Evolutionary conservation across 2,888 invertebrate species (phyloP).

Genomic region (Pelosia muscerda): DNA sequence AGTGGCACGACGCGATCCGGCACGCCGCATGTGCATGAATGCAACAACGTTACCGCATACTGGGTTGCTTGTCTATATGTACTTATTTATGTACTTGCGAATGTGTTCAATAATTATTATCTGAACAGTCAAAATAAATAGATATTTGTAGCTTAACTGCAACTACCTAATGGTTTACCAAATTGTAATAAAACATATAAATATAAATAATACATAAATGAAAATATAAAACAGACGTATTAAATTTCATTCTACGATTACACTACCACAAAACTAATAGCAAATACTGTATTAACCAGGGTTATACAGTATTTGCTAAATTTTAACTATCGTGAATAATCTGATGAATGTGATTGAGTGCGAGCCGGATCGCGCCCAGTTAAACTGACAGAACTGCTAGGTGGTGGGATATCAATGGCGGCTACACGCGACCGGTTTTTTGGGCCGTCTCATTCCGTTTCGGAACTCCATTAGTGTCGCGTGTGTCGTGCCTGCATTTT

Average conservation of each 20-base stretch:
- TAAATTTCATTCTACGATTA: background rate
- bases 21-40: slow-evolving; percentile 64
- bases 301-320: background rate
- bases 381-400: slow-evolving; percentile 71
- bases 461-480: slow-evolving; percentile 65
- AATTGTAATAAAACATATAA: background rate
- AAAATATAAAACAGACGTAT: background rate
- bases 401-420: slow-evolving; percentile 70
- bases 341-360: slow-evolving; percentile 39
- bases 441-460: slow-evolving; percentile 65
- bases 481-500: slow-evolving; percentile 51
- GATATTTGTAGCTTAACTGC: background rate
- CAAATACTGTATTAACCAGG: background rate
- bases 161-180: background rate
- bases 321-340: slow-evolving; percentile 17
- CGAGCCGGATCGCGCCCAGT: slow-evolving; percentile 73
- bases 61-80: slow-evolving; percentile 39
- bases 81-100: slow-evolving; percentile 14
- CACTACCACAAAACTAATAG: background rate
- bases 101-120: background rate
- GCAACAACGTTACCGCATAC: slow-evolving; percentile 40
- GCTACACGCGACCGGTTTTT: slow-evolving; percentile 63
- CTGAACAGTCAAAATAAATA: background rate
- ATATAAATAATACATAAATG: background rate
- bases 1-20: slow-evolving; percentile 78